These are phyloP conservation scores for Schlechtendalia chinensis DNA, from an alignment of 1,140 invertebrate genomes.

Conservation along the genomic window DNA sequence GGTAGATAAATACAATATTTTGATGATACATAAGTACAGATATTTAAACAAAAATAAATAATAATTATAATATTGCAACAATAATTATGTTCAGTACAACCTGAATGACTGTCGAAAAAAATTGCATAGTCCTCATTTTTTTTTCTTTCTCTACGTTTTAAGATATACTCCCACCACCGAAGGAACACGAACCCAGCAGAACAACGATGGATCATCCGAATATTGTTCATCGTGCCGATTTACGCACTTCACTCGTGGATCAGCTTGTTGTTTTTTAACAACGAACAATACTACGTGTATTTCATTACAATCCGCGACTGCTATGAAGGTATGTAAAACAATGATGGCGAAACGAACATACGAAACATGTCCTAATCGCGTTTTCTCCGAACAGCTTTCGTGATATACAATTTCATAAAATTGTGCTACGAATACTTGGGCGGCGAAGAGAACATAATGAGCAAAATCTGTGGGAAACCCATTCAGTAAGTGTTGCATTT, in stretches of 20 bases:
- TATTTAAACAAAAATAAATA: no score
- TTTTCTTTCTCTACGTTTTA: no score
- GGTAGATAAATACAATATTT: no score
- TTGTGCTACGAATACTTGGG: conserved; percentile 98
- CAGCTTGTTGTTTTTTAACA: conserved; percentile 95
- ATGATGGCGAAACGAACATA: no score
- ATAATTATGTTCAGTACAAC: neutral
- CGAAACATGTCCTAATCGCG: no score
- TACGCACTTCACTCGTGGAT: conserved; percentile 99
- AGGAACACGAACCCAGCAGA: conserved; percentile 94
- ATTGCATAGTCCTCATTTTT: no score
- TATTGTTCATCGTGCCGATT: conserved; percentile 98
- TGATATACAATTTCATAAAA: conserved; percentile 99
- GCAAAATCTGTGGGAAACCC: conserved; percentile 95
- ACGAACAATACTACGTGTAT: conserved; percentile 97
- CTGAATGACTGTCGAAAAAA: no score
- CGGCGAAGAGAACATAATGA: conserved; percentile 99
- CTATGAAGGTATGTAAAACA: conserved; percentile 87
- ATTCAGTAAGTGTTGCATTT: conserved; percentile 77
- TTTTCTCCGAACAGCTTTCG: conserved; percentile 78
- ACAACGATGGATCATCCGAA: conserved; percentile 98
- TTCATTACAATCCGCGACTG: conserved; percentile 98
- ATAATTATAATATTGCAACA: no score
- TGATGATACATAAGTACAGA: no score
- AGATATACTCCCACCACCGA: conserved; percentile 95